phyloP scores from a whole-genome alignment of 2,888 invertebrate genomes.

The Antheraea yamamai region DNA sequence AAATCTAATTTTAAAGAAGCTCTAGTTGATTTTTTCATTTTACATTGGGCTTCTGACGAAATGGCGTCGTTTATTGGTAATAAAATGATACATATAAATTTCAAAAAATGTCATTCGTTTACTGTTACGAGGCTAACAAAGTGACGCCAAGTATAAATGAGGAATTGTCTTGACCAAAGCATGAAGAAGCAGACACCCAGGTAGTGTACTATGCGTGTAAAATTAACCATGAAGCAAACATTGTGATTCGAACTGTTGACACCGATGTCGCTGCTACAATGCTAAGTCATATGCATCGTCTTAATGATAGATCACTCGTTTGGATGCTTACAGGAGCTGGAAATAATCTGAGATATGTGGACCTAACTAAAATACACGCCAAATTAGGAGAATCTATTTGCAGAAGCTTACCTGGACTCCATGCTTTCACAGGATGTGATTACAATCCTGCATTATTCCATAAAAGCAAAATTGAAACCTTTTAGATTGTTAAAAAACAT shows the following conservation, averaged over 20 bases:
- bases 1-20: not conserved
- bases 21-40: not conserved
- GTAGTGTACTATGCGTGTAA: not conserved
- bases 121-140: not conserved
- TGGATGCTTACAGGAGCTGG: not conserved
- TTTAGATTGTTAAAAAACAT: not conserved
- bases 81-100: not conserved
- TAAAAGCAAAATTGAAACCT: not conserved
- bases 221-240: not conserved
- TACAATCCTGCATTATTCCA: not conserved
- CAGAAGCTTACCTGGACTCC: not conserved
- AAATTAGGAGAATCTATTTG: not conserved
- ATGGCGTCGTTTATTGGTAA: not conserved
- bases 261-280: not conserved
- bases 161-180: not conserved
- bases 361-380: not conserved
- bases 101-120: too few relatives aligned
- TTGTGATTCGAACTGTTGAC: not conserved
- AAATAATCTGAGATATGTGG: not conserved
- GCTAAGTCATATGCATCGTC: too few relatives aligned
- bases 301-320: not conserved
- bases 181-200: not conserved
- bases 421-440: not conserved
- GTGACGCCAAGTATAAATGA: not conserved
- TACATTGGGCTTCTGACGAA: not conserved